Conservation (phyloP, 2,888 invertebrate species). For the Dasypolia templi region DNA sequence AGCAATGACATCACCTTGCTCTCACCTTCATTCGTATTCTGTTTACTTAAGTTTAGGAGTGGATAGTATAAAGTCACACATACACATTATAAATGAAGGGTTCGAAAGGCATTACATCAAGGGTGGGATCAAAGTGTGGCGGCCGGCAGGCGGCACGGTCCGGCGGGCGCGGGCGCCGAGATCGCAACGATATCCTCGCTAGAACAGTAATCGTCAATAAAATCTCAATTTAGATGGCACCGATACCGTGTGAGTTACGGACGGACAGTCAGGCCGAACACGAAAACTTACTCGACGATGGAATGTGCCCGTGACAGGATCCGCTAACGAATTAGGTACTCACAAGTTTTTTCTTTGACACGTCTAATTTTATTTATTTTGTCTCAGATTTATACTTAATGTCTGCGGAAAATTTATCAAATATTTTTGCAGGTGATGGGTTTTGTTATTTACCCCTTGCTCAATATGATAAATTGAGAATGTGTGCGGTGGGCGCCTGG, state of each 20-base stretch:
- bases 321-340: conserved; percentile 89
- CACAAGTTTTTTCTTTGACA: conserved; percentile 76
- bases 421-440: conserved; percentile 39
- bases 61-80: conserved; percentile 51
- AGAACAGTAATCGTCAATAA: conserved; percentile 91
- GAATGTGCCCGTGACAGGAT: conserved; percentile 88
- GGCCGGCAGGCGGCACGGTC: conserved; percentile 64
- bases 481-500: neutral
- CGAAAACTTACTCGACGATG: conserved; percentile 89
- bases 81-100: conserved; percentile 64
- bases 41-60: conserved; percentile 19
- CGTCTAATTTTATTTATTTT: conserved; percentile 74
- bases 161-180: conserved; percentile 86
- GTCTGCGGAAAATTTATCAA: conserved; percentile 45
- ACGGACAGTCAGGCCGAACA: conserved; percentile 86
- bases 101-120: conserved; percentile 63
- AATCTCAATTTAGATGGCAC: conserved; percentile 90
- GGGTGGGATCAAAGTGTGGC: conserved; percentile 79
- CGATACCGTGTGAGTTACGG: conserved; percentile 90
- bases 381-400: conserved; percentile 60
- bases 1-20: conserved; percentile 27
- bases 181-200: conserved; percentile 89
- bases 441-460: conserved; percentile 15
- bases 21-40: conserved; percentile 4
- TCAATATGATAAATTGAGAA: neutral